These are phyloP conservation scores for Scaptomyza cyrtandrae DNA, from an alignment of 2,888 invertebrate species.

Conservation along the genomic window DNA sequence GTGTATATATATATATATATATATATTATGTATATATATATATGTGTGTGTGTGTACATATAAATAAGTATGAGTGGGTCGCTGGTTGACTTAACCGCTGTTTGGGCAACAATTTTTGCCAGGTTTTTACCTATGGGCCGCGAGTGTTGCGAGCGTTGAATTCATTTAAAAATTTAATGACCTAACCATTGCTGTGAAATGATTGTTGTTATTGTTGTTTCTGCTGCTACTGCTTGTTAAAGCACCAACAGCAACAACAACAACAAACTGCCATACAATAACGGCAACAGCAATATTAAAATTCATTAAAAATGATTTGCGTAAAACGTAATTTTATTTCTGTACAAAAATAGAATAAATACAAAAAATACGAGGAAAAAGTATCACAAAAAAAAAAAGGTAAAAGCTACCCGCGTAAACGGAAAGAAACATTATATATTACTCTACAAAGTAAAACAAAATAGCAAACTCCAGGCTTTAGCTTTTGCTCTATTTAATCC, in stretches of 20 bases:
- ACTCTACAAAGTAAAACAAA: constrained; percentile 56
- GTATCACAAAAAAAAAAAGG: constrained; percentile 14
- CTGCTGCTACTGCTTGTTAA: constrained; percentile 23
- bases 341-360: constrained; percentile 41
- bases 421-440: constrained; percentile 33
- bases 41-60: not conserved
- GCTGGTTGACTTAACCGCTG: constrained; percentile 51
- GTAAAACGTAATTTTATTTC: constrained; percentile 80
- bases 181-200: constrained; percentile 68
- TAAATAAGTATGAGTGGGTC: constrained; percentile 6
- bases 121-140: constrained; percentile 49
- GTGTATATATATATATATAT: constrained; percentile 4
- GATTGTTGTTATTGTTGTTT: constrained; percentile 31
- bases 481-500: not conserved
- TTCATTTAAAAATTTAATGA: constrained; percentile 80
- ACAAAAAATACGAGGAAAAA: constrained; percentile 4
- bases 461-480: constrained; percentile 43
- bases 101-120: constrained; percentile 48
- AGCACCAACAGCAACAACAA: constrained; percentile 28
- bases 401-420: not conserved
- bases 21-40: not conserved
- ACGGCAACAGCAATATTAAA: constrained; percentile 66
- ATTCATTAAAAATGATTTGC: constrained; percentile 81
- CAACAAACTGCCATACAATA: constrained; percentile 27
- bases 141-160: constrained; percentile 51